Evolutionary conservation across 2,888 invertebrate species (phyloP).

Genomic region (Nomada ruficornis): DNA sequence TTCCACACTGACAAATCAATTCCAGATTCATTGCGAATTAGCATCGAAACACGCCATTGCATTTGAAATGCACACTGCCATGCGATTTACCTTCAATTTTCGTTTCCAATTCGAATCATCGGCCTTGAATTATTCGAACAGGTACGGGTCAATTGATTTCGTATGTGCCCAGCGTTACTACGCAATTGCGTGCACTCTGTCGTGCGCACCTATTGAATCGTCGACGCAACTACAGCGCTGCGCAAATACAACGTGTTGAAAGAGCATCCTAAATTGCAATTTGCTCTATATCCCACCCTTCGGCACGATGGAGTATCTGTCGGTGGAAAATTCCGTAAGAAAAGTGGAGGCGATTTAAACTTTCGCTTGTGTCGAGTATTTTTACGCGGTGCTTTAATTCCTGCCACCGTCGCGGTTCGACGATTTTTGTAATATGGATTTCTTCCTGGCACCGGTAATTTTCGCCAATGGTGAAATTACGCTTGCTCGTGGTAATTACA

Average conservation of each 20-base stretch:
- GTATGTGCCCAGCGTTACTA: not conserved
- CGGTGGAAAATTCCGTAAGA: not conserved
- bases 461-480: not conserved
- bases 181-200: slow-evolving; percentile 28
- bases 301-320: not conserved
- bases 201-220: slow-evolving; percentile 36
- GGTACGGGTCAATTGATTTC: not conserved
- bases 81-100: not conserved
- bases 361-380: not conserved
- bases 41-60: not conserved
- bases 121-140: not conserved
- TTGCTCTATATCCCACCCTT: not conserved
- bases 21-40: not conserved
- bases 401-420: not conserved
- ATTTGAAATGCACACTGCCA: not conserved
- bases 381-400: not conserved
- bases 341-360: not conserved
- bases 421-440: slow-evolving; percentile 2
- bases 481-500: not conserved
- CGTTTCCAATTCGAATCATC: not conserved
- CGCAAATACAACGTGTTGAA: slow-evolving; percentile 9
- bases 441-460: not conserved
- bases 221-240: slow-evolving; percentile 13
- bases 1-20: not conserved
- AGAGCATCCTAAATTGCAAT: slow-evolving; percentile 21